A percentile compares a stretch with the other conserved stretches of the same genome.
phyloP scores from a whole-genome alignment of 2,888 invertebrate genomes.

The Pollenia angustigena region DNA sequence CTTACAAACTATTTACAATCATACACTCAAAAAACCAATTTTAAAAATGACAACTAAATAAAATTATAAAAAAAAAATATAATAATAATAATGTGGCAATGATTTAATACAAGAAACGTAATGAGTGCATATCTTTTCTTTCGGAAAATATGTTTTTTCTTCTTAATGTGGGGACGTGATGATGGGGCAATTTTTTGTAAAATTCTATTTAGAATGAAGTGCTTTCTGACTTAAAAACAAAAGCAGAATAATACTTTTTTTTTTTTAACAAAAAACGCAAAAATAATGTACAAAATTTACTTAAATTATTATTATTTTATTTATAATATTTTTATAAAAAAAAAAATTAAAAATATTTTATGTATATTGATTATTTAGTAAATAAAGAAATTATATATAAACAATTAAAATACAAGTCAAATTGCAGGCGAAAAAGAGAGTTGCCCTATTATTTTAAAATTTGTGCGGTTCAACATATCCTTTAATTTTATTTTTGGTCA shows the following conservation, averaged over 20 bases:
- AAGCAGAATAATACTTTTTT: slow-evolving; percentile 35
- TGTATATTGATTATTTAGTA: slow-evolving; percentile 17
- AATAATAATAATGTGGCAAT: not conserved
- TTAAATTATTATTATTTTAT: slow-evolving; percentile 26
- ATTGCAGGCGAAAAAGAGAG: slow-evolving; percentile 30
- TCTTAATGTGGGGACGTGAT: not conserved
- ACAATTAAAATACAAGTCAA: slow-evolving; percentile 32
- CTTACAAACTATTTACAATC: slow-evolving; percentile 82
- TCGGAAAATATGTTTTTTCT: slow-evolving; percentile 1
- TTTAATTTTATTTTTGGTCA: not conserved
- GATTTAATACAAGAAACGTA: not conserved
- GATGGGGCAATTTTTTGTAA: not conserved
- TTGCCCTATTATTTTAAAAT: too few relatives aligned
- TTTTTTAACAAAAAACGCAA: slow-evolving; percentile 31
- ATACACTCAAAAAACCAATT: slow-evolving; percentile 73
- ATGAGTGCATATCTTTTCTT: slow-evolving; percentile 26
- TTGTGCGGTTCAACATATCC: too few relatives aligned
- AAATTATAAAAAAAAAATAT: slow-evolving; percentile 5
- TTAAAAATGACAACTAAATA: not conserved
- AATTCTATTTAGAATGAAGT: slow-evolving; percentile 52
- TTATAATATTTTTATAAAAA: slow-evolving; percentile 34
- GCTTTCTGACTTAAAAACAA: slow-evolving; percentile 31
- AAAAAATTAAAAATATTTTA: slow-evolving; percentile 30
- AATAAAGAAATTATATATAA: slow-evolving; percentile 50
- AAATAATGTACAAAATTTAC: slow-evolving; percentile 56